phyloP scores from a whole-genome alignment of 2,888 invertebrate genomes.

The Sceliomorpha sp. region DNA sequence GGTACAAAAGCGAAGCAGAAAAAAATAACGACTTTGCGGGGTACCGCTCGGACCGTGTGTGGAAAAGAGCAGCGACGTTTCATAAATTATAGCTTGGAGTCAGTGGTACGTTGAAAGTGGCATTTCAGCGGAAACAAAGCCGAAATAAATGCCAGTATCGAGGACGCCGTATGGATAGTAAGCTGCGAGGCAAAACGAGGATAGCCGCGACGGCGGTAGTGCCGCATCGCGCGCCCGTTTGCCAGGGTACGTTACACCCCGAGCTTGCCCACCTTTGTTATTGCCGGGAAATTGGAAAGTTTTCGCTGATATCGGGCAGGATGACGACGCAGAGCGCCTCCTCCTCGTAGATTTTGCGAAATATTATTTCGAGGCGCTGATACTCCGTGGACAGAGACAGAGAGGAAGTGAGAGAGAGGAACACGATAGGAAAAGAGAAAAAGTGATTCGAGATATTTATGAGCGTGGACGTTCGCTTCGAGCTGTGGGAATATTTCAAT shows the following conservation, averaged over 20 bases:
- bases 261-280: slow-evolving; percentile 61
- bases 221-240: slow-evolving; percentile 10
- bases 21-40: slow-evolving; percentile 46
- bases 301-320: slow-evolving; percentile 62
- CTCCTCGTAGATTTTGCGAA: slow-evolving; percentile 56
- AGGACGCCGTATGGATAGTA: slow-evolving; percentile 20
- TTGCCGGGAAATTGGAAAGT: slow-evolving; percentile 69
- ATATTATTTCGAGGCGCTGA: slow-evolving; percentile 61
- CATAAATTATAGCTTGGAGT: slow-evolving; percentile 59
- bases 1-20: slow-evolving; percentile 30
- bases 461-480: slow-evolving; percentile 35
- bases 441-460: slow-evolving; percentile 55
- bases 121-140: slow-evolving; percentile 57
- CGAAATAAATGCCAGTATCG: slow-evolving; percentile 55
- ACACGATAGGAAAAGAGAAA: slow-evolving; percentile 25
- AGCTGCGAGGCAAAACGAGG: slow-evolving; percentile 7
- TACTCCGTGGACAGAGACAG: slow-evolving; percentile 42
- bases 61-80: slow-evolving; percentile 44
- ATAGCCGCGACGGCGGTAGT: not conserved
- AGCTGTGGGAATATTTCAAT: slow-evolving; percentile 42
- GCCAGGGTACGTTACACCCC: slow-evolving; percentile 56
- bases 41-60: slow-evolving; percentile 41
- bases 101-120: slow-evolving; percentile 53
- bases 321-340: slow-evolving; percentile 16
- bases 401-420: slow-evolving; percentile 19